Base-by-base conservation (phyloP, 2,797 vertebrate genomes). In the Aphelocoma californica region DNA sequence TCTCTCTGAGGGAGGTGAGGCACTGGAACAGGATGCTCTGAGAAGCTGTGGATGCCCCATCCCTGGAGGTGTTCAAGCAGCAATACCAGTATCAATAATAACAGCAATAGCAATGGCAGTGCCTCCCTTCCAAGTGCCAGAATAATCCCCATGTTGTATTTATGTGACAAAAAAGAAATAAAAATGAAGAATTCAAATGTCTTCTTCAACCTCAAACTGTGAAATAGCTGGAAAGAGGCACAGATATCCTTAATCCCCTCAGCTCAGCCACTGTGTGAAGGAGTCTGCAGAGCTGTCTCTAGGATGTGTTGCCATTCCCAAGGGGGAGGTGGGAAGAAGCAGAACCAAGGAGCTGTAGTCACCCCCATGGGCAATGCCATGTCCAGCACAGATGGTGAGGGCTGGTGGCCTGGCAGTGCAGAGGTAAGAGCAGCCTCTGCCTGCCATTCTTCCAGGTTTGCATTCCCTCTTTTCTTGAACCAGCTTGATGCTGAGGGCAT, bases 401-500 rank as follows among this genome's bases (percentile, higher is more conserved):
- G 44, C 19, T 73, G 48, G 50, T 47, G 38, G 38, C 18, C 42
- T 58, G n/a, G 62, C n/a, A 48, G 32, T 9, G 60, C 50, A 90
- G 74, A 78, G 23, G 7, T 32, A 83, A 73, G 47, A 62, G 25
- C 53, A 81, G 18, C 18, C 28, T 65, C 38, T 92, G 31, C 44
- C 71, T 81, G 57, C 40, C 7, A 2, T 72, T 89, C 54, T 24
- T 15, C 53, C 67, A 69, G 57, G 53, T 7, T 24, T 79, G 38
- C 2, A 1, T 48, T 90, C 90, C 40, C 34, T 56, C 58, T 82
- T 82, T 65, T 38, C 61, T 44, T 53, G 54, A 58, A 48, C 1
- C 1, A 84, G 11, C 1, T 0, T 31, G 47, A 50, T 7, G 19
- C 51, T 0, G 1, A 60, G 20, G 16, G 14, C 6, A 0, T 29